Evolutionary conservation across 2,113 vertebrate genomes (phyloP).

Genomic region (Eretmochelys imbricata): DNA sequence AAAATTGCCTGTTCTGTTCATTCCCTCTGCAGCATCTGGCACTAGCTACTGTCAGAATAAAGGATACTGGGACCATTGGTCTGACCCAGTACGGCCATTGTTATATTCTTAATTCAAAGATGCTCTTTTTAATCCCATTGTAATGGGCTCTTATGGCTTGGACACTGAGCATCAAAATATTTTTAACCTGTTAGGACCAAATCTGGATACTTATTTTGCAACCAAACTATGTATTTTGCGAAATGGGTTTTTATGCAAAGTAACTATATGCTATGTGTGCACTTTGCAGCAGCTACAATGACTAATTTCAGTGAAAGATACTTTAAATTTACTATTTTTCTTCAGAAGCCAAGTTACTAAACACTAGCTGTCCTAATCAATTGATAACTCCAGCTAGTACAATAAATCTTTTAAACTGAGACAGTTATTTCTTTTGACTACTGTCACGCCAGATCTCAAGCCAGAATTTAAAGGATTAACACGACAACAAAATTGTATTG

Average conservation of each 20-base stretch:
- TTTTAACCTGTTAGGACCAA: constrained; percentile 20
- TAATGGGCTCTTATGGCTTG: not conserved
- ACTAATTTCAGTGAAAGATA: constrained; percentile 40
- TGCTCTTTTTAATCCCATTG: not conserved
- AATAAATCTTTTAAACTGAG: not conserved
- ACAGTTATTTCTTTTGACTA: not conserved
- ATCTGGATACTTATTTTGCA: constrained; percentile 26
- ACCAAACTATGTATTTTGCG: constrained; percentile 19
- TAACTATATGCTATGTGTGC: constrained; percentile 14
- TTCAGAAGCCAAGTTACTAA: constrained; percentile 6
- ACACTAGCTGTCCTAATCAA: not conserved
- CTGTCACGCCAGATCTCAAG: not conserved
- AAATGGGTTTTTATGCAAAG: not conserved
- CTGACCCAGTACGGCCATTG: not conserved
- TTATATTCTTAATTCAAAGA: not conserved
- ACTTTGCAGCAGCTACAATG: constrained; percentile 35
- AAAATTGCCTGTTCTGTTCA: not conserved
- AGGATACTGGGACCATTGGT: not conserved
- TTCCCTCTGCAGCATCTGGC: not conserved
- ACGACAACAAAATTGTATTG: not conserved
- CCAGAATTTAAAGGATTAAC: not conserved
- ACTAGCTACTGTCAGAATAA: not conserved
- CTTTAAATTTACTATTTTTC: constrained; percentile 38
- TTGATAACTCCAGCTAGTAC: constrained; percentile 2
- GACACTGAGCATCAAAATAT: not conserved